Conservation (phyloP, 2,113 vertebrate species). For the Beaufortia kweichowensis region DNA sequence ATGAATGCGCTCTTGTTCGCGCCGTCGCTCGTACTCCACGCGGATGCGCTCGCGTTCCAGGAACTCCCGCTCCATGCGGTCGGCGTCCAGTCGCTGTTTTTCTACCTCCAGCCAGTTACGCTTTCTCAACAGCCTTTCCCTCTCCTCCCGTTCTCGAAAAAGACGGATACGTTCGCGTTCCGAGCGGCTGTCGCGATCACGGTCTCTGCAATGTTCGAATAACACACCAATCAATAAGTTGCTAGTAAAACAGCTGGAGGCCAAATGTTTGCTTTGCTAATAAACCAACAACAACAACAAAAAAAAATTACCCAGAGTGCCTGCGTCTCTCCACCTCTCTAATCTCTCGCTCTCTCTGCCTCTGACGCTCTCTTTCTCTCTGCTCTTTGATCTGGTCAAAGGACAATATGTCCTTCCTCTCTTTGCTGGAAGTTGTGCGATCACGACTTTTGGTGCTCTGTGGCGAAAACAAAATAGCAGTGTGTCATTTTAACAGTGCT, state of each 20-base stretch:
- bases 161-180: constrained; percentile 87
- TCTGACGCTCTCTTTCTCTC: constrained; percentile 87
- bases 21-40: constrained; percentile 87
- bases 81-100: constrained; percentile 85
- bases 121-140: constrained; percentile 83
- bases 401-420: constrained; percentile 90
- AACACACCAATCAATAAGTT: background rate
- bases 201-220: constrained; percentile 61
- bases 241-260: background rate
- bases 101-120: constrained; percentile 86
- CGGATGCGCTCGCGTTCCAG: constrained; percentile 89
- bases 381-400: constrained; percentile 99
- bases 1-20: constrained; percentile 93
- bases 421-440: constrained; percentile 85
- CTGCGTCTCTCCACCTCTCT: constrained; percentile 88
- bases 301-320: constrained; percentile 67
- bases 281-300: background rate
- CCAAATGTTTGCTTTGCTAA: background rate
- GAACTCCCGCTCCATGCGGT: constrained; percentile 89
- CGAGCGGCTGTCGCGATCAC: constrained; percentile 76
- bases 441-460: constrained; percentile 92
- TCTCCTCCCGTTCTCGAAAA: constrained; percentile 85
- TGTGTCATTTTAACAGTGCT: background rate
- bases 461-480: background rate
- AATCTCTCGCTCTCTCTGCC: constrained; percentile 91